A percentile compares a stretch with the other conserved stretches of the same genome.
Evolutionary conservation across 2,113 vertebrate genomes (phyloP).

Genomic region (Arothron firmamentum): DNA sequence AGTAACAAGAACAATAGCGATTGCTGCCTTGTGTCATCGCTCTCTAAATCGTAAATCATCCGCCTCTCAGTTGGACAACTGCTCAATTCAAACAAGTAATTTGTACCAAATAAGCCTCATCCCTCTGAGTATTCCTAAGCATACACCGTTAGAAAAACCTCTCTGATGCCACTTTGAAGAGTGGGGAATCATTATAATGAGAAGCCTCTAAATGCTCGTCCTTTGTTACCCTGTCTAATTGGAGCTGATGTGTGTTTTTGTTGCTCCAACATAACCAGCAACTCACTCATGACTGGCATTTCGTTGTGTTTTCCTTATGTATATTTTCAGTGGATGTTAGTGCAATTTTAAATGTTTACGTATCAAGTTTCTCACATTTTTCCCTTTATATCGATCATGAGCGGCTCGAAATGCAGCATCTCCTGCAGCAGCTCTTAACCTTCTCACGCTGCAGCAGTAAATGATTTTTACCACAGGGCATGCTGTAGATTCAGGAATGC

Average conservation of each 20-base stretch:
- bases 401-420: constrained; percentile 11
- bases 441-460: constrained; percentile 28
- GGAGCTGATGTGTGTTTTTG: constrained; percentile 39
- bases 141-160: constrained; percentile 30
- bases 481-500: constrained; percentile 19
- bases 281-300: neutral
- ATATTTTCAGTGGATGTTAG: neutral
- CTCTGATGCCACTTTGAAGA: constrained; percentile 58
- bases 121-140: constrained; percentile 28
- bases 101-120: constrained; percentile 18
- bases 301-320: neutral
- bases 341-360: neutral
- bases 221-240: constrained; percentile 69
- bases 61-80: no score
- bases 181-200: constrained; percentile 59
- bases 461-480: constrained; percentile 11
- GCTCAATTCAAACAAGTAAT: constrained; percentile 6
- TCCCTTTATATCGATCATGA: neutral
- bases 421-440: constrained; percentile 18
- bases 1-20: no score
- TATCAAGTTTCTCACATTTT: neutral
- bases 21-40: no score
- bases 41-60: no score
- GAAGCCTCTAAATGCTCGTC: constrained; percentile 54
- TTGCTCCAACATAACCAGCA: constrained; percentile 10